A percentile compares a stretch with the other conserved stretches of the same genome.
Conservation (phyloP, 2,797 vertebrate genomes). For the Gymnocypris eckloni region DNA sequence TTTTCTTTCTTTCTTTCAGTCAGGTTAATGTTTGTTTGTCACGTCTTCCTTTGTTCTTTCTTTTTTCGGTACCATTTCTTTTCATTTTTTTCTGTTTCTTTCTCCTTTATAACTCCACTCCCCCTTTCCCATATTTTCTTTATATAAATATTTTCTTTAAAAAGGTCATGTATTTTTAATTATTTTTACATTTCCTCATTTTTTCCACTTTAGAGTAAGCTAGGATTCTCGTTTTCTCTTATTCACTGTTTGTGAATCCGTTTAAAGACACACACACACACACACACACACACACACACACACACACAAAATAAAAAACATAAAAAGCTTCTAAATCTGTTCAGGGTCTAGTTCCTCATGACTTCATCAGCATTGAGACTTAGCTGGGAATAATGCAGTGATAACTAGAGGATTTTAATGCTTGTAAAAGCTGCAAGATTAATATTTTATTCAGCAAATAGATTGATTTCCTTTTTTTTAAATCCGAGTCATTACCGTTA, state of each 20-base stretch:
- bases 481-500: neutral
- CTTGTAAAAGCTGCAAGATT: conserved; percentile 2
- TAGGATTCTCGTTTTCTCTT: neutral
- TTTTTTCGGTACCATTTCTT: neutral
- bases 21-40: neutral
- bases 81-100: neutral
- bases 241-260: neutral
- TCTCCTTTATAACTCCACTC: neutral
- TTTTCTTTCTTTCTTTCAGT: neutral
- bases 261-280: neutral
- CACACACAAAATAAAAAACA: neutral
- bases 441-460: conserved; percentile 18
- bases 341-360: neutral
- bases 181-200: neutral
- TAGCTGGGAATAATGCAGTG: neutral
- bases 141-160: too few species aligned
- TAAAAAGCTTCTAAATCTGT: neutral
- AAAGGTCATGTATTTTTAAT: too few species aligned
- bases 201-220: neutral
- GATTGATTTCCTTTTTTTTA: neutral
- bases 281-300: too few species aligned
- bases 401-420: conserved; percentile 3
- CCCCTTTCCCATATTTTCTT: neutral
- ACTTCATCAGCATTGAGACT: neutral
- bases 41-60: neutral